These are phyloP conservation scores for Ophion costatus DNA, from an alignment of 2,888 invertebrate genomes.

Conservation along the genomic window DNA sequence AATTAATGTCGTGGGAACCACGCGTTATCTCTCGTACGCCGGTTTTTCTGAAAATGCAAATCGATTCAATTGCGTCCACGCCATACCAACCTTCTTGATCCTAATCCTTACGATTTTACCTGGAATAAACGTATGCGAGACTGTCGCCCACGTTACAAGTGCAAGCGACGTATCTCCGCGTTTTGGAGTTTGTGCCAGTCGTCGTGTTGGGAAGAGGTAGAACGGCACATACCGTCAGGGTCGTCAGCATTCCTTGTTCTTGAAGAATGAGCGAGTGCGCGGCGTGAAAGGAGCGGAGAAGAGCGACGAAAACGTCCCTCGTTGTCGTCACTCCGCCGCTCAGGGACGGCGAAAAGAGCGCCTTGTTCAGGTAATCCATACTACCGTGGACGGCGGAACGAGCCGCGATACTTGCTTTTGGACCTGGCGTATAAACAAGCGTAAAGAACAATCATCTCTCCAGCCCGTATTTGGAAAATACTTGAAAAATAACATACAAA, in stretches of 20 bases:
- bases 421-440: slow-evolving; percentile 82
- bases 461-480: too few relatives aligned
- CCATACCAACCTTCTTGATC: background rate
- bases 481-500: too few relatives aligned
- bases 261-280: slow-evolving; percentile 94
- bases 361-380: slow-evolving; percentile 91
- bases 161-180: slow-evolving; percentile 89
- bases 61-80: background rate
- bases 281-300: slow-evolving; percentile 92
- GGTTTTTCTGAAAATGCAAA: slow-evolving; percentile 77
- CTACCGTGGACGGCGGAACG: slow-evolving; percentile 94
- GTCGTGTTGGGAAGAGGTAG: slow-evolving; percentile 84
- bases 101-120: slow-evolving; percentile 80
- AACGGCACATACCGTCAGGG: slow-evolving; percentile 92
- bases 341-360: slow-evolving; percentile 85
- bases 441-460: background rate
- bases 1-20: slow-evolving; percentile 93
- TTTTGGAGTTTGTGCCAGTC: slow-evolving; percentile 71
- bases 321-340: slow-evolving; percentile 84
- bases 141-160: slow-evolving; percentile 96
- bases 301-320: slow-evolving; percentile 90
- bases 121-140: slow-evolving; percentile 93
- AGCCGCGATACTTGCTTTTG: slow-evolving; percentile 93
- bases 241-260: slow-evolving; percentile 92
- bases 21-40: slow-evolving; percentile 94